Percentiles rank a stretch among this genome's conserved stretches.
Conservation (phyloP, 2,113 vertebrate species). For the Zosterops lateralis region DNA sequence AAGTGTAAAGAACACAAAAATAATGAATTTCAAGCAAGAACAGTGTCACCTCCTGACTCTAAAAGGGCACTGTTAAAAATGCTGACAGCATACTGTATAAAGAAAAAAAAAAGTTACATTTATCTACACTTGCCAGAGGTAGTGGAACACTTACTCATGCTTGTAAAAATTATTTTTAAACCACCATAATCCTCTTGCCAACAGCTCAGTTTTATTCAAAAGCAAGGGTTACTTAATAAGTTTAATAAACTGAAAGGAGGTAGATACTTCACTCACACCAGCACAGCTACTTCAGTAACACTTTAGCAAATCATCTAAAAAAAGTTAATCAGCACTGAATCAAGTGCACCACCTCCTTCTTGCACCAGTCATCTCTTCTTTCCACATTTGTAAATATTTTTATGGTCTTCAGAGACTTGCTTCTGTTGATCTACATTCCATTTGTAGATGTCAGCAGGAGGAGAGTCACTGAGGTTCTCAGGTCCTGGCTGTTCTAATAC, state of each 20-base stretch:
- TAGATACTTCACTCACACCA: background rate
- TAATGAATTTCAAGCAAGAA: background rate
- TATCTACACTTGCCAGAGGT: background rate
- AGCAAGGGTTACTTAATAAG: background rate
- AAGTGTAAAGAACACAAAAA: background rate
- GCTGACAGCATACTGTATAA: background rate
- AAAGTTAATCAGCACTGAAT: background rate
- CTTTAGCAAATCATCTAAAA: background rate
- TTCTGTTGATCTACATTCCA: slow-evolving; percentile 16
- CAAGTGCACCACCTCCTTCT: background rate
- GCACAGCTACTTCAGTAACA: background rate
- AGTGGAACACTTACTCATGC: background rate
- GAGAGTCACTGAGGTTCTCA: rapidly evolving
- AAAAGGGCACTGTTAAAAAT: background rate
- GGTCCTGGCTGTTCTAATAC: background rate
- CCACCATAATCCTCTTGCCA: background rate
- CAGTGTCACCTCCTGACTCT: background rate
- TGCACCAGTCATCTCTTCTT: background rate
- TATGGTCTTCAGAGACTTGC: background rate
- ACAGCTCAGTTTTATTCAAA: background rate
- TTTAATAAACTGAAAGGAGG: background rate
- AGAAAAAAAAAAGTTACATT: background rate
- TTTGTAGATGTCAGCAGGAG: background rate
- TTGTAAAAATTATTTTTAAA: background rate
- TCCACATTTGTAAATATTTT: slow-evolving; percentile 9